Conservation (phyloP, 2,888 invertebrate species). For the Chrysolina haemoptera region DNA sequence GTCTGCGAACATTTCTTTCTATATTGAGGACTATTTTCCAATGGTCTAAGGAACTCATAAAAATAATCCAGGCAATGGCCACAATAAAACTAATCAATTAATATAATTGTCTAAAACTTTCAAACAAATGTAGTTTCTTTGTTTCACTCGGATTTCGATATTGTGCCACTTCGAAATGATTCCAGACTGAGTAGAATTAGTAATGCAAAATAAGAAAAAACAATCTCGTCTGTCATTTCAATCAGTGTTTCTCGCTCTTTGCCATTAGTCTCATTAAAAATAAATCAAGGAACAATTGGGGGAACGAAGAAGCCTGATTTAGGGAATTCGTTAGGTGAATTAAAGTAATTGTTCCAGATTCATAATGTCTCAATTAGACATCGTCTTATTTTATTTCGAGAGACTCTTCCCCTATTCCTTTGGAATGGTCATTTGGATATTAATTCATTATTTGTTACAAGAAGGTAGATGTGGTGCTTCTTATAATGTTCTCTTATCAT, state of each 20-base stretch:
- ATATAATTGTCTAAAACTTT: no score
- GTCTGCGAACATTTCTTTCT: no score
- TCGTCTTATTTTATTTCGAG: conserved; percentile 16
- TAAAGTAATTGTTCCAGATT: conserved; percentile 26
- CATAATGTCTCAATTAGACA: conserved; percentile 16
- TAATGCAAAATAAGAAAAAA: conserved; percentile 4
- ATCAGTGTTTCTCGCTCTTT: conserved; percentile 18
- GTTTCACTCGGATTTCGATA: not conserved
- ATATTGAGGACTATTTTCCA: no score
- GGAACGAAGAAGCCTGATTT: conserved; percentile 11
- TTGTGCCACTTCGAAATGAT: not conserved
- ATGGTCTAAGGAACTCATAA: no score
- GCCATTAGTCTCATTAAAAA: conserved; percentile 26
- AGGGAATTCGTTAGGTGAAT: conserved; percentile 18
- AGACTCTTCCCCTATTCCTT: no score
- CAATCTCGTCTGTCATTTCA: conserved; percentile 5
- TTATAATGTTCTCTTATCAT: no score
- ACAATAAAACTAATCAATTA: no score
- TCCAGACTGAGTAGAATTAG: not conserved
- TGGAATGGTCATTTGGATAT: no score
- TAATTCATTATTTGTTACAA: no score
- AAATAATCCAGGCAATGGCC: no score
- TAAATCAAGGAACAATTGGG: conserved; percentile 26
- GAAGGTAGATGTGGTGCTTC: no score
- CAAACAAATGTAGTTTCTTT: no score